phyloP scores from a whole-genome alignment of 1,140 invertebrate species.

The Colletes latitarsis region DNA sequence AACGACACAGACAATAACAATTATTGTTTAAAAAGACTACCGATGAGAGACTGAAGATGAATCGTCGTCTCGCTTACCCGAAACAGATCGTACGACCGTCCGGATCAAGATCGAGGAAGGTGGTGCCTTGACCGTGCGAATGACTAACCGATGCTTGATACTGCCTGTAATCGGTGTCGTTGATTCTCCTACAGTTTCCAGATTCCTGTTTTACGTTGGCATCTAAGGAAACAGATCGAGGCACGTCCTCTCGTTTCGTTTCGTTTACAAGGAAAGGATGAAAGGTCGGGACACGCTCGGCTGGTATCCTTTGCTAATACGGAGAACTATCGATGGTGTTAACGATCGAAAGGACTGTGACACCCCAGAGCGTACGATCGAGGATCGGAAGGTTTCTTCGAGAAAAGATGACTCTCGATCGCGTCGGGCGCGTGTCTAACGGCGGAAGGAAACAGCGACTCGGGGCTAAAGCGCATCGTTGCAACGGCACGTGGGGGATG shows the following conservation, averaged over 20 bases:
- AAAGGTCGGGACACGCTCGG: too few relatives aligned
- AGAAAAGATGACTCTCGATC: not conserved
- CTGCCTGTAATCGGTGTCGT: constrained; percentile 55
- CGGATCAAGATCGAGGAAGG: constrained; percentile 67
- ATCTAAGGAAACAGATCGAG: constrained; percentile 34
- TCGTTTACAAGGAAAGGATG: not conserved
- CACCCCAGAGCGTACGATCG: too few relatives aligned
- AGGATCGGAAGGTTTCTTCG: not conserved
- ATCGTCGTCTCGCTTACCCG: constrained; percentile 47
- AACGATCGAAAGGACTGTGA: too few relatives aligned
- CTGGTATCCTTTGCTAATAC: too few relatives aligned
- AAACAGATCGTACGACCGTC: constrained; percentile 58
- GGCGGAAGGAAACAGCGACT: constrained; percentile 63
- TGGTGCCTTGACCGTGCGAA: constrained; percentile 48
- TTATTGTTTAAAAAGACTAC: too few relatives aligned
- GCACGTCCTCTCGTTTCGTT: not conserved
- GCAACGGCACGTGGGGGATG: constrained; percentile 66
- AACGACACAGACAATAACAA: not conserved
- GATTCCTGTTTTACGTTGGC: constrained; percentile 68
- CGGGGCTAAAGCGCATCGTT: constrained; percentile 65
- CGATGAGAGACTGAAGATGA: too few relatives aligned
- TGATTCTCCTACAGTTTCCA: constrained; percentile 60
- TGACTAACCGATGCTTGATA: constrained; percentile 55
- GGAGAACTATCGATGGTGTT: too few relatives aligned
- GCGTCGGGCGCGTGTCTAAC: constrained; percentile 65